These are phyloP conservation scores for Petrolisthes manimaculis DNA, from an alignment of 2,888 invertebrate genomes.

Conservation along the genomic window DNA sequence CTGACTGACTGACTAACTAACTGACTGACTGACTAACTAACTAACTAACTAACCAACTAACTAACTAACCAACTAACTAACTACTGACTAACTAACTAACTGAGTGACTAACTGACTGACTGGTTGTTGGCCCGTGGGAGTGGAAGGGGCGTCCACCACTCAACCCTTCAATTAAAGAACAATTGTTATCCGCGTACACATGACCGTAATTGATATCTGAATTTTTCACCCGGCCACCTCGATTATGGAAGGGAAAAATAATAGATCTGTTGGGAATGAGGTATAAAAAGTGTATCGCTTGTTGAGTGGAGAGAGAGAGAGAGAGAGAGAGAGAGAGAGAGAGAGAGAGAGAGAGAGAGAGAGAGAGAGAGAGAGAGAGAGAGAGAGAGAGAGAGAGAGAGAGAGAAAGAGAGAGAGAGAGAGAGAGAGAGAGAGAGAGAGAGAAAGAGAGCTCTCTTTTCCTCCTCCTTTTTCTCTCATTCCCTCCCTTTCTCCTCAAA, in stretches of 20 bases:
- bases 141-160: conserved; percentile 8
- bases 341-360: conserved; percentile 20
- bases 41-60: too few species aligned
- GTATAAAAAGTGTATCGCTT: neutral
- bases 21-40: too few species aligned
- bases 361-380: neutral
- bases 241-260: neutral
- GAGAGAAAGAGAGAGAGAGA: conserved; percentile 27
- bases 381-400: neutral
- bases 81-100: neutral
- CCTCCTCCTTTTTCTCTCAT: conserved; percentile 5
- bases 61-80: neutral
- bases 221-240: conserved; percentile 17
- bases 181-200: conserved; percentile 23
- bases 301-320: conserved; percentile 10
- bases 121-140: neutral
- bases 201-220: conserved; percentile 22
- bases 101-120: too few species aligned
- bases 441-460: conserved; percentile 5
- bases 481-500: neutral
- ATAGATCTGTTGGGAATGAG: neutral
- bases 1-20: neutral
- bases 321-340: conserved; percentile 23
- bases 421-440: conserved; percentile 16
- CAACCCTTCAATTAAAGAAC: conserved; percentile 13